A percentile compares a stretch with the other conserved stretches of the same genome.
Conservation (phyloP, 1,140 invertebrate genomes). For the Drosophila dunni region DNA sequence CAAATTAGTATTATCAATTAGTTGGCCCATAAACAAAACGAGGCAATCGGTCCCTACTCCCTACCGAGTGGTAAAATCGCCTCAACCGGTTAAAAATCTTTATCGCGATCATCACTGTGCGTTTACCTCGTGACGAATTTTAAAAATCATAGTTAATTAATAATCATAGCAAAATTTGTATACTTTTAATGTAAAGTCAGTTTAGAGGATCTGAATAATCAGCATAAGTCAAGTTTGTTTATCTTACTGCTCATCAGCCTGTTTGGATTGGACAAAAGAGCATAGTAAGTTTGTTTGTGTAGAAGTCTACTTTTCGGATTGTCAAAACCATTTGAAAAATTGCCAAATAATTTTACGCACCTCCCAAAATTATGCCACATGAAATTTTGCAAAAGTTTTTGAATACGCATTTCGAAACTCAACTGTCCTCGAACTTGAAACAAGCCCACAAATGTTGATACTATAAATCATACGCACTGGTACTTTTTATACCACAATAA, state of each 20-base stretch:
- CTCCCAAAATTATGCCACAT: constrained; percentile 15
- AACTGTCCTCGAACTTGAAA: neutral
- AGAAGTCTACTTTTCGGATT: constrained; percentile 23
- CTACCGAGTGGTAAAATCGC: neutral
- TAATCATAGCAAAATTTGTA: too few species aligned
- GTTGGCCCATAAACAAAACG: constrained; percentile 26
- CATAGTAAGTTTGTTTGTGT: too few species aligned
- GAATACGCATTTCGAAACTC: neutral
- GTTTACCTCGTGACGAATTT: too few species aligned
- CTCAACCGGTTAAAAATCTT: constrained; percentile 24
- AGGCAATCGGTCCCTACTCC: constrained; percentile 11
- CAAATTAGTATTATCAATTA: constrained; percentile 46
- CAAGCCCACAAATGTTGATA: too few species aligned
- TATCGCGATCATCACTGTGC: neutral
- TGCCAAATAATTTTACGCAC: neutral
- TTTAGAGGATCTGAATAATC: too few species aligned
- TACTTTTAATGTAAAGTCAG: too few species aligned
- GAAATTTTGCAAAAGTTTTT: neutral
- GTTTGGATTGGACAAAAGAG: too few species aligned
- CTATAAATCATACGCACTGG: too few species aligned
- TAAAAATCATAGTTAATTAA: too few species aligned
- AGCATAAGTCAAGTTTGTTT: too few species aligned
- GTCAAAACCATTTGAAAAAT: neutral
- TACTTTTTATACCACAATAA: too few species aligned
- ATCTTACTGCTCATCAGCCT: too few species aligned